phyloP scores from a whole-genome alignment of 2,113 vertebrate genomes.

The Mus spicilegus region DNA sequence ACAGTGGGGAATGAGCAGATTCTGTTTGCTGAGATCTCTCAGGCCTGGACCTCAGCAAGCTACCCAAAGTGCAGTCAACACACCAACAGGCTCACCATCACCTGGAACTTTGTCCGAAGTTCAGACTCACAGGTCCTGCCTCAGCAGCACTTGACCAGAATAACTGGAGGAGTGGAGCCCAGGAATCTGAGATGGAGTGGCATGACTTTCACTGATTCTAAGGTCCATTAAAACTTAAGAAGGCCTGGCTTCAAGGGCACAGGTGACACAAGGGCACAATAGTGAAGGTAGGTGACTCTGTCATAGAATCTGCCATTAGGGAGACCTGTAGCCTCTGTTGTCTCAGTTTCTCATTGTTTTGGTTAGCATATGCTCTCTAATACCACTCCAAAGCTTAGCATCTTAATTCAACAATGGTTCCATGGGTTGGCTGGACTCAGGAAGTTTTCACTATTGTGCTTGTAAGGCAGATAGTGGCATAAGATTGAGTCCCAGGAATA shows the following conservation, averaged over 20 bases:
- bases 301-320: not conserved
- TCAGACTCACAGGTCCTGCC: not conserved
- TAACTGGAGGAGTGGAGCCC: not conserved
- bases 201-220: not conserved
- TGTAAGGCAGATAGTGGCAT: not conserved
- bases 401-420: not conserved
- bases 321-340: not conserved
- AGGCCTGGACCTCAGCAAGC: not conserved
- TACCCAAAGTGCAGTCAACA: not conserved
- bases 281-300: not conserved
- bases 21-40: conserved; percentile 6
- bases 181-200: not conserved
- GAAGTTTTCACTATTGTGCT: not conserved
- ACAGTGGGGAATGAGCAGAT: not conserved
- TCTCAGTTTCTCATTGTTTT: not conserved
- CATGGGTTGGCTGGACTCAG: not conserved
- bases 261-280: too few species aligned
- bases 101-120: not conserved
- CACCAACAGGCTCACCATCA: not conserved
- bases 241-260: not conserved
- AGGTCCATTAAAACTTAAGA: not conserved
- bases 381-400: not conserved
- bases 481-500: not conserved
- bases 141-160: not conserved
- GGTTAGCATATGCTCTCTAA: not conserved